These are phyloP conservation scores for Athripsodes cinereus DNA, from an alignment of 2,888 invertebrate species.

Conservation along the genomic window DNA sequence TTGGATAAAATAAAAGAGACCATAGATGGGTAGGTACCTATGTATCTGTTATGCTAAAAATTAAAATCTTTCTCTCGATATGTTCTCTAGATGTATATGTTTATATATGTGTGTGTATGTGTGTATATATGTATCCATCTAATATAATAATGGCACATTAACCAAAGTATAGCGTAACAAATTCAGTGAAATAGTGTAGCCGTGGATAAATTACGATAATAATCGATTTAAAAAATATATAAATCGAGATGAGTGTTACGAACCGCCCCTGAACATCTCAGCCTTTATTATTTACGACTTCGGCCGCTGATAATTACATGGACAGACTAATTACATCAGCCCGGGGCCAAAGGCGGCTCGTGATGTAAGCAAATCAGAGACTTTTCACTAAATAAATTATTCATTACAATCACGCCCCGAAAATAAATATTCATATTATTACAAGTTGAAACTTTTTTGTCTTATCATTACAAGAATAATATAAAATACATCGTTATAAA, in stretches of 20 bases:
- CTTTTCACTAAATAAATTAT: constrained; percentile 13
- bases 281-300: constrained; percentile 39
- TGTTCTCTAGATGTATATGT: too few species aligned
- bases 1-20: too few species aligned
- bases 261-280: constrained; percentile 19
- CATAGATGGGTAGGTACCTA: too few species aligned
- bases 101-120: too few species aligned
- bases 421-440: constrained; percentile 6
- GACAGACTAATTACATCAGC: constrained; percentile 50
- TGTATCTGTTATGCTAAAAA: too few species aligned
- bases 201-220: constrained; percentile 12
- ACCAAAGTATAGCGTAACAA: not conserved
- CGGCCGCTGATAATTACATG: constrained; percentile 45
- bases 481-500: not conserved
- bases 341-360: constrained; percentile 32
- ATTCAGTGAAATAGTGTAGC: not conserved
- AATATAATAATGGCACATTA: too few species aligned
- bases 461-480: not conserved
- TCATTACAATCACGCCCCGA: constrained; percentile 7
- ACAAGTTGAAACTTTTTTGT: too few species aligned
- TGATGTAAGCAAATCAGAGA: constrained; percentile 10
- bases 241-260: constrained; percentile 14
- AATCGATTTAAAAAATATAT: constrained; percentile 15
- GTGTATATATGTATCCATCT: too few species aligned
- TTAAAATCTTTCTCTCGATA: too few species aligned